Conservation (phyloP, 2,113 vertebrate species). For the Nesospiza acunhae region DNA sequence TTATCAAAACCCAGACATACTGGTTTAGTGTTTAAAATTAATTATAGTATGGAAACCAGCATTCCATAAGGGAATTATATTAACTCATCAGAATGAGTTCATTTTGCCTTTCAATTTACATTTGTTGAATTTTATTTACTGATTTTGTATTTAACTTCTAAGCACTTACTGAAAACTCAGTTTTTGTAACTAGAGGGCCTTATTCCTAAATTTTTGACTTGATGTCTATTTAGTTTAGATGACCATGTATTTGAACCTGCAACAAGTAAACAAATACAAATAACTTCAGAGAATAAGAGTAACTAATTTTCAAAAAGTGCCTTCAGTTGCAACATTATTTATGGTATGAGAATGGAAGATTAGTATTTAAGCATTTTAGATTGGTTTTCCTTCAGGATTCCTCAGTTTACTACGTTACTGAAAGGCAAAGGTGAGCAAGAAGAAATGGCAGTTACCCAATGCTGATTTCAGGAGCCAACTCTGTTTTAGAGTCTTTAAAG, state of each 20-base stretch:
- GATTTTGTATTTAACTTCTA: constrained; percentile 21
- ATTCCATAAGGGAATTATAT: constrained; percentile 61
- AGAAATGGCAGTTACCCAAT: neutral
- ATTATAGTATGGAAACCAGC: constrained; percentile 57
- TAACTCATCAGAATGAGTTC: constrained; percentile 51
- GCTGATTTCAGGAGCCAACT: neutral
- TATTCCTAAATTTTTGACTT: neutral
- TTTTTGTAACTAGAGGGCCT: neutral
- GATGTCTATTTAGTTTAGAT: neutral
- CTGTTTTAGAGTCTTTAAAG: constrained; percentile 8
- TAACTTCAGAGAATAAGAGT: neutral
- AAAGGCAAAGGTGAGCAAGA: neutral
- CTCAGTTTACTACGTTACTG: neutral
- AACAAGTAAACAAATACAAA: neutral
- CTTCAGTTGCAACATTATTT: neutral
- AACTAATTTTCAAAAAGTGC: neutral
- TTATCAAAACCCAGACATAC: constrained; percentile 57
- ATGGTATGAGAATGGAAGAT: neutral
- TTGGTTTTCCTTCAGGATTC: neutral
- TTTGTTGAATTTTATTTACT: constrained; percentile 60
- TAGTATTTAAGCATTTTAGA: neutral
- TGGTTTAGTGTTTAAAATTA: constrained; percentile 59
- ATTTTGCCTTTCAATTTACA: constrained; percentile 53
- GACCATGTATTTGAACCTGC: neutral
- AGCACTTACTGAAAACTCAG: constrained; percentile 10